These are phyloP conservation scores for Salvator merianae DNA, from an alignment of 2,113 vertebrate species.

Conservation along the genomic window DNA sequence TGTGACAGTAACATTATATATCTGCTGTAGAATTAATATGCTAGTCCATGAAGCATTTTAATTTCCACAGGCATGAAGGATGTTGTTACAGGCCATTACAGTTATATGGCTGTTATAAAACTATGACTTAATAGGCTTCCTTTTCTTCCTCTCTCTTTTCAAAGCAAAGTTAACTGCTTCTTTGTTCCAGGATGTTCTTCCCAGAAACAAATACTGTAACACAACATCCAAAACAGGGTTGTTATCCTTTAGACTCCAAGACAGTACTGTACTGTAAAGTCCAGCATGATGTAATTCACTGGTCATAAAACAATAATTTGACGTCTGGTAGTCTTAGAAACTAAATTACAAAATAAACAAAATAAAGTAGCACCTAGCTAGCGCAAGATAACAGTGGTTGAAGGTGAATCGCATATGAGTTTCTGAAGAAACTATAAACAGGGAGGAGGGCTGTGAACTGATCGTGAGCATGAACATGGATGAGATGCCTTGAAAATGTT, in stretches of 20 bases:
- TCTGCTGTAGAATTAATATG: conserved; percentile 3
- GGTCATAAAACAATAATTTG: conserved; percentile 2
- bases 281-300: neutral
- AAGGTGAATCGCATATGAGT: neutral
- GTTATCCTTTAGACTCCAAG: neutral
- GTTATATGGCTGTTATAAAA: conserved; percentile 41
- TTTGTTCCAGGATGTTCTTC: conserved; percentile 53
- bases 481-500: neutral
- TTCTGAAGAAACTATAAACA: neutral
- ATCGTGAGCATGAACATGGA: neutral
- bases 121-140: conserved; percentile 24
- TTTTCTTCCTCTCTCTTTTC: neutral
- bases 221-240: neutral
- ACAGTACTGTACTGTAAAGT: neutral
- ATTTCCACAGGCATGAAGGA: conserved; percentile 33
- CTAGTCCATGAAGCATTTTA: conserved; percentile 19
- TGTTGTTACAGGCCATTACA: conserved; percentile 29
- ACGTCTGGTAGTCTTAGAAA: neutral
- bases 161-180: neutral
- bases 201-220: conserved; percentile 24
- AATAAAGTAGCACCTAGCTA: neutral
- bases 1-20: neutral
- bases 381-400: neutral
- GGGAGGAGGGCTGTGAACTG: neutral
- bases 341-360: neutral